phyloP scores from a whole-genome alignment of 2,888 invertebrate species.

The Drosophila acutilabella region DNA sequence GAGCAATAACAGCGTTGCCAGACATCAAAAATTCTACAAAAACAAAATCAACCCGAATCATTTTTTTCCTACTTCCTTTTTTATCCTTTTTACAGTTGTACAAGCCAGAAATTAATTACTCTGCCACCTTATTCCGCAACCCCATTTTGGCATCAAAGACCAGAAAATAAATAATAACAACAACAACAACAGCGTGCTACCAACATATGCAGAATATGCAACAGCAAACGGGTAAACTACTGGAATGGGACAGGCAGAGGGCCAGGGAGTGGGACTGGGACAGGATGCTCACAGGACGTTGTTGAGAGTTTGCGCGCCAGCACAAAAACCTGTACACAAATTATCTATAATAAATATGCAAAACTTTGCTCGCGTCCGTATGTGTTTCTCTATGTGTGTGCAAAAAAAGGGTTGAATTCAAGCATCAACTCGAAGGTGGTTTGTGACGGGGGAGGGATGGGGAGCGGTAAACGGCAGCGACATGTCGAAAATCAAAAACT shows the following conservation, averaged over 20 bases:
- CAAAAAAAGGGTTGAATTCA: slow-evolving; percentile 62
- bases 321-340: slow-evolving; percentile 81
- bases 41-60: slow-evolving; percentile 40
- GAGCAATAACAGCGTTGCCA: slow-evolving; percentile 63
- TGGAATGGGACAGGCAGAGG: slow-evolving; percentile 21
- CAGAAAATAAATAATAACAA: slow-evolving; percentile 31
- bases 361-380: slow-evolving; percentile 60
- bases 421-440: slow-evolving; percentile 32
- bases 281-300: slow-evolving; percentile 67
- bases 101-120: slow-evolving; percentile 73
- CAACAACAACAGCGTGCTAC: slow-evolving; percentile 13
- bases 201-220: slow-evolving; percentile 67
- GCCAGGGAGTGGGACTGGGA: neutral
- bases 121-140: slow-evolving; percentile 27
- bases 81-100: slow-evolving; percentile 29
- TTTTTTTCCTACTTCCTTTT: slow-evolving; percentile 10
- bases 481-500: slow-evolving; percentile 81
- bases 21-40: slow-evolving; percentile 57
- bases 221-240: slow-evolving; percentile 34
- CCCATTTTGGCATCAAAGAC: slow-evolving; percentile 17
- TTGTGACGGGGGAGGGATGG: neutral
- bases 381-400: slow-evolving; percentile 16
- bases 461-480: slow-evolving; percentile 43
- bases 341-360: slow-evolving; percentile 81
- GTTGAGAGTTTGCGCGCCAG: slow-evolving; percentile 80